Evolutionary conservation across 2,888 invertebrate species (phyloP).

Genomic region (Amphiduros pacificus): DNA sequence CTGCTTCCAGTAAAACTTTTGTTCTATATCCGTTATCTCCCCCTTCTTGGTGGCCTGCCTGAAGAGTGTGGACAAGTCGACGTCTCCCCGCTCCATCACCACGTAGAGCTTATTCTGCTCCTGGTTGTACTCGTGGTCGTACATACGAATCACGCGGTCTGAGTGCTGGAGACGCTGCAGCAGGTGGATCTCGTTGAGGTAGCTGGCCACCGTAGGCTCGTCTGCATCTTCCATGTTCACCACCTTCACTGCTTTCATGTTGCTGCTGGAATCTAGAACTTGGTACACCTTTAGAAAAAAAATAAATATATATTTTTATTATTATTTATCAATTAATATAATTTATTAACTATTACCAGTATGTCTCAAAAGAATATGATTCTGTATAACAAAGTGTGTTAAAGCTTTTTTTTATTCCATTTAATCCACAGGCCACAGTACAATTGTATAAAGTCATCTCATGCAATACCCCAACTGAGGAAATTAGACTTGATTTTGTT

Average conservation of each 20-base stretch:
- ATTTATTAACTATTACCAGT: too few species aligned
- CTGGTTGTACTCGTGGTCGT: slow-evolving; percentile 75
- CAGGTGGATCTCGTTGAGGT: slow-evolving; percentile 85
- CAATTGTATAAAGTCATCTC: too few species aligned
- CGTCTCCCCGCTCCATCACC: slow-evolving; percentile 91
- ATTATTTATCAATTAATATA: not conserved
- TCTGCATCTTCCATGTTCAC: slow-evolving; percentile 76
- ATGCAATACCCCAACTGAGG: too few species aligned
- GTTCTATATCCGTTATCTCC: slow-evolving; percentile 25
- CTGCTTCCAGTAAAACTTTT: slow-evolving; percentile 85
- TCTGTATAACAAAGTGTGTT: too few species aligned
- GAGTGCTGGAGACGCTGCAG: slow-evolving; percentile 77
- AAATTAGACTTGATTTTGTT: too few species aligned
- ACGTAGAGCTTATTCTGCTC: slow-evolving; percentile 71
- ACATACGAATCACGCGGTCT: slow-evolving; percentile 79
- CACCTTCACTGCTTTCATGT: slow-evolving; percentile 77
- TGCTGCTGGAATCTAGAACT: slow-evolving; percentile 68
- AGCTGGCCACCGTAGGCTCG: slow-evolving; percentile 73
- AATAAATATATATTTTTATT: not conserved
- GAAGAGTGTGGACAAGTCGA: slow-evolving; percentile 77
- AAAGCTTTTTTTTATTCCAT: too few species aligned
- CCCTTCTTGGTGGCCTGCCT: slow-evolving; percentile 32
- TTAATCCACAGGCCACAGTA: too few species aligned
- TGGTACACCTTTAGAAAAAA: slow-evolving; percentile 67
- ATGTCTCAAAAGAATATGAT: too few species aligned